Conservation (phyloP, 2,888 invertebrate genomes). For the Cheilosia vernalis region DNA sequence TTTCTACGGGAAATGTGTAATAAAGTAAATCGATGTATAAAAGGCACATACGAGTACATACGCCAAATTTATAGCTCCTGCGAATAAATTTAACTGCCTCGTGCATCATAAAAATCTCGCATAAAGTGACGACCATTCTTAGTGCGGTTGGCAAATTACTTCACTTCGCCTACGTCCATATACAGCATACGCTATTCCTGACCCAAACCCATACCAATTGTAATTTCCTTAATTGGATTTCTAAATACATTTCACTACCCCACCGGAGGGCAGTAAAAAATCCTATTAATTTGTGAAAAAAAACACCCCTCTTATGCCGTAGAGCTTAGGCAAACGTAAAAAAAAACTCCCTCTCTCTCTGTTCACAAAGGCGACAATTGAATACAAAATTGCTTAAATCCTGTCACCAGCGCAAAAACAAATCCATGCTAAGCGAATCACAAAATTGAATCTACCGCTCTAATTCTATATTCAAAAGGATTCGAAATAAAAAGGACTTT, state of each 20-base stretch:
- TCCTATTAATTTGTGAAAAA: slow-evolving; percentile 49
- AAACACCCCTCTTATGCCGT: not conserved
- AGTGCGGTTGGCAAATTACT: slow-evolving; percentile 1
- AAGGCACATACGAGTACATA: not conserved
- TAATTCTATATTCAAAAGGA: slow-evolving; percentile 51
- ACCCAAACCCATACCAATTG: slow-evolving; percentile 28
- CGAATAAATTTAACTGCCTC: slow-evolving; percentile 20
- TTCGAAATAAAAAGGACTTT: slow-evolving; percentile 26
- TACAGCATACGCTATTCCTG: no score
- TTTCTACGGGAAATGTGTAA: not conserved
- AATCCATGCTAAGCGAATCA: slow-evolving; percentile 56
- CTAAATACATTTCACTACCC: slow-evolving; percentile 51
- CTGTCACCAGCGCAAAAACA: slow-evolving; percentile 58
- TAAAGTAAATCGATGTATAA: not conserved
- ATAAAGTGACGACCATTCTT: slow-evolving; percentile 7
- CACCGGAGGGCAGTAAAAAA: slow-evolving; percentile 26
- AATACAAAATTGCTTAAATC: slow-evolving; percentile 65
- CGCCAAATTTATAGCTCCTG: slow-evolving; percentile 15
- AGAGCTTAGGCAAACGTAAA: not conserved
- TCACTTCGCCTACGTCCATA: not conserved
- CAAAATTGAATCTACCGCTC: slow-evolving; percentile 64
- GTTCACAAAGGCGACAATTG: slow-evolving; percentile 62
- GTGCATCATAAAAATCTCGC: slow-evolving; percentile 16
- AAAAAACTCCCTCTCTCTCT: not conserved
- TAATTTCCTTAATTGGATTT: slow-evolving; percentile 66